Evolutionary conservation across 2,113 vertebrate species (phyloP).

Genomic region (Actenoides hombroni): DNA sequence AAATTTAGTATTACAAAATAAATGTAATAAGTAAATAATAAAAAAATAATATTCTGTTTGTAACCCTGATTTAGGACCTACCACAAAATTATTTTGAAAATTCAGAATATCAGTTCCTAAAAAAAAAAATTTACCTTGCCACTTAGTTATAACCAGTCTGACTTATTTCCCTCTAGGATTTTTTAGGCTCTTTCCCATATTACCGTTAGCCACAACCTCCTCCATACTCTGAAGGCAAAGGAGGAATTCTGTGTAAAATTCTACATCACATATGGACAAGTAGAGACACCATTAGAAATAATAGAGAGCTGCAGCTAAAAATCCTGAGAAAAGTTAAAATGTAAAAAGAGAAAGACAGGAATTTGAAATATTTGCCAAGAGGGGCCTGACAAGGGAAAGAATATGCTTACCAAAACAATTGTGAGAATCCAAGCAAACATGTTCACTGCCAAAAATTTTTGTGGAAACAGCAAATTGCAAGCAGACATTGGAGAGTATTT

Average conservation of each 20-base stretch:
- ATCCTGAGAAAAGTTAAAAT: not conserved
- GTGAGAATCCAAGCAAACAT: constrained; percentile 54
- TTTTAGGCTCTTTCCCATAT: not conserved
- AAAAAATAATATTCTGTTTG: not conserved
- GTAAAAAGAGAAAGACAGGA: constrained; percentile 1
- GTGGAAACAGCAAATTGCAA: constrained; percentile 36
- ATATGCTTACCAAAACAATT: constrained; percentile 42
- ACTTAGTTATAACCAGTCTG: not conserved
- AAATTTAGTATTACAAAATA: not conserved
- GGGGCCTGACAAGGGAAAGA: constrained; percentile 40
- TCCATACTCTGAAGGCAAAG: not conserved
- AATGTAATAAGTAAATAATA: no score
- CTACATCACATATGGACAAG: not conserved
- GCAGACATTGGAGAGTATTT: not conserved
- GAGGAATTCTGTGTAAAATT: not conserved
- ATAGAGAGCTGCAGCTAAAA: not conserved
- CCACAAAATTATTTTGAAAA: not conserved
- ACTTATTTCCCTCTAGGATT: not conserved
- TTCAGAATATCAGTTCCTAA: not conserved
- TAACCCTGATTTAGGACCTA: not conserved
- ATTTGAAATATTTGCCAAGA: constrained; percentile 49
- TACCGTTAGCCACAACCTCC: not conserved
- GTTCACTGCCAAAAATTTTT: constrained; percentile 17
- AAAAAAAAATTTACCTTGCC: not conserved
- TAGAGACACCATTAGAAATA: not conserved